Evolutionary conservation across 2,888 invertebrate genomes (phyloP), one percentile per base, ranked within the genome.

Genomic region (Enchytraeus crypticus): DNA sequence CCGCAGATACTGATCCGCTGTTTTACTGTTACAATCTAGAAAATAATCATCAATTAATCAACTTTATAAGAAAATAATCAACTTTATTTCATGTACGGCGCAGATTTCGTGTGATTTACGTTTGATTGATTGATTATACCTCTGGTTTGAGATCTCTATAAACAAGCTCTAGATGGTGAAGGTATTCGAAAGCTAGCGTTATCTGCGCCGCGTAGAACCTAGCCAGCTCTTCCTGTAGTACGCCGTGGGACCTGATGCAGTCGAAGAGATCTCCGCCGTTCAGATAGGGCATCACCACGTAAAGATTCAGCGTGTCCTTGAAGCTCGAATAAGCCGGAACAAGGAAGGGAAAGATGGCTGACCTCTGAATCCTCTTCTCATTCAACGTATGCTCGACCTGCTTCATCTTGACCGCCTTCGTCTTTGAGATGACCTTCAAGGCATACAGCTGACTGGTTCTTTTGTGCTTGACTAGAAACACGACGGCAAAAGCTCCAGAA

Each of bases 241-340:
- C 83, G 65, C 93, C 92, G 38, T 90, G 89, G 77, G 90, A 91
- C 70, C 95, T 84, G 67, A 97, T 82, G 79, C 96, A 96, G 8
- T 93, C 91, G 81, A 97, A 97, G 30, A 97, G 84, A 80, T 97
- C 97, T 8, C 97, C 96, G 14, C 97, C 78, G 3, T 91, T 90
- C 2, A 95, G 90, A 80, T 92, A 97, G 79, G 97, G 96, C 78
- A 96, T 88, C 63, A 96, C 83, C 93, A 97, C 95, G 82, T 95
- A 97, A 65, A 97, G 86, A 77, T 90, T 90, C 58, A 87, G 85
- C 72, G 88, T 86, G 77, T 96, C 49, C 49, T 49, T 49, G 49
- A 49, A 49, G 26, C 27, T 1, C 26, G 49, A 26, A 18, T 27
- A 26, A 29, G 49, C 26, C 26, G n/a, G 2, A 26, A 49, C 27